phyloP scores from a whole-genome alignment of 1,140 invertebrate species.

The Pachyrhynchus sulphureomaculatus region DNA sequence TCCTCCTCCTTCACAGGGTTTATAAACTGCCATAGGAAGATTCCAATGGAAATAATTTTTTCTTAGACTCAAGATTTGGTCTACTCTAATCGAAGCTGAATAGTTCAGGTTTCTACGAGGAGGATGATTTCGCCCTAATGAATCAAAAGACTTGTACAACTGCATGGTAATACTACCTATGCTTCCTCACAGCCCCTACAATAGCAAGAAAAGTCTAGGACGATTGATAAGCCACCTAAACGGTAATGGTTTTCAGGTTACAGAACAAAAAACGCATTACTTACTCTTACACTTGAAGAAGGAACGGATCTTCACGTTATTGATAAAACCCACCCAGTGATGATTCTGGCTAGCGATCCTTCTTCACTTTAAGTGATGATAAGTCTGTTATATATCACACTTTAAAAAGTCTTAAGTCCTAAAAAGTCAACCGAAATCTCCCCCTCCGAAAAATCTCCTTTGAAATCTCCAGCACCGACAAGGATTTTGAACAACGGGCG shows the following conservation, averaged over 20 bases:
- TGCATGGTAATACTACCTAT: not conserved
- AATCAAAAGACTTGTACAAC: slow-evolving; percentile 13
- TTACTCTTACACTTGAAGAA: no score
- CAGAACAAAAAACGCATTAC: no score
- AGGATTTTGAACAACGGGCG: no score
- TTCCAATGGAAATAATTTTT: slow-evolving; percentile 49
- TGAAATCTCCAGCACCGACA: no score
- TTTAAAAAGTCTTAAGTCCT: no score
- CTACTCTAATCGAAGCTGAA: slow-evolving; percentile 63
- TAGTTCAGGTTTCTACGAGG: slow-evolving; percentile 39
- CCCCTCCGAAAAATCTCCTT: no score
- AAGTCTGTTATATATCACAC: no score
- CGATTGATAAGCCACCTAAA: slow-evolving; percentile 4
- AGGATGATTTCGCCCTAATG: slow-evolving; percentile 33
- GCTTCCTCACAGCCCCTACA: not conserved
- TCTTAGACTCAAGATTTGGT: slow-evolving; percentile 62
- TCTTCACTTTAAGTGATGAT: no score
- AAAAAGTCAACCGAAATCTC: no score
- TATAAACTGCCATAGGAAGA: slow-evolving; percentile 33
- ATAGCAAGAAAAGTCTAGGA: slow-evolving; percentile 2
- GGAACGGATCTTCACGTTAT: no score
- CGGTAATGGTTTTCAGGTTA: not conserved
- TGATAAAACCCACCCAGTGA: no score
- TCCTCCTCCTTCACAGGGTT: slow-evolving; percentile 43
- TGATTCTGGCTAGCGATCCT: no score